phyloP scores from a whole-genome alignment of 2,888 invertebrate species.

The Drosophila villosipedis region DNA sequence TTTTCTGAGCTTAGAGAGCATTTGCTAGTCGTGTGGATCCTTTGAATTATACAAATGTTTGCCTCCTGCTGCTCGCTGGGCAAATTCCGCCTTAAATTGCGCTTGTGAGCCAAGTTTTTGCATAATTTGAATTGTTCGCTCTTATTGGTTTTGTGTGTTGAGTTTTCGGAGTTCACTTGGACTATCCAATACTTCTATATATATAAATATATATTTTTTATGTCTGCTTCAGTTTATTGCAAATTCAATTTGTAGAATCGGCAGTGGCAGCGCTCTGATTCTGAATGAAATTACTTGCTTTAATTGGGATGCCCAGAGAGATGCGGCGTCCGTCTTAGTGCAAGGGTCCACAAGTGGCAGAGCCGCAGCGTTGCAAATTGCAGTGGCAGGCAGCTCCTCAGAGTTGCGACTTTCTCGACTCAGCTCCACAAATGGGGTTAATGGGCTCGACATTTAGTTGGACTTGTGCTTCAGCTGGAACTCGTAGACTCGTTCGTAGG shows the following conservation, averaged over 20 bases:
- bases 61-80: slow-evolving; percentile 32
- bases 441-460: slow-evolving; percentile 42
- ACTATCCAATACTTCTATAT: slow-evolving; percentile 21
- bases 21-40: neutral
- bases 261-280: neutral
- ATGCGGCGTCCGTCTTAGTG: neutral
- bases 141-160: slow-evolving; percentile 68
- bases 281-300: slow-evolving; percentile 52
- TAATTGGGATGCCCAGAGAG: slow-evolving; percentile 38
- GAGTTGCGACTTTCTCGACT: slow-evolving; percentile 22
- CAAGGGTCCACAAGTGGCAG: slow-evolving; percentile 9
- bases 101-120: slow-evolving; percentile 64
- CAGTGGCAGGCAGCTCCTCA: slow-evolving; percentile 29
- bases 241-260: slow-evolving; percentile 56
- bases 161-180: slow-evolving; percentile 38
- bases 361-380: slow-evolving; percentile 12
- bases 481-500: neutral
- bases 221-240: slow-evolving; percentile 41
- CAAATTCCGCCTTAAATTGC: slow-evolving; percentile 69
- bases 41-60: neutral
- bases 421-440: slow-evolving; percentile 50
- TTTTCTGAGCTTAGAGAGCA: slow-evolving; percentile 1
- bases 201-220: neutral
- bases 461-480: neutral
- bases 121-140: slow-evolving; percentile 71